A percentile compares a stretch with the other conserved stretches of the same genome.
Conservation (phyloP, 2,113 vertebrate species). For the Corythoichthys haematopterus region DNA sequence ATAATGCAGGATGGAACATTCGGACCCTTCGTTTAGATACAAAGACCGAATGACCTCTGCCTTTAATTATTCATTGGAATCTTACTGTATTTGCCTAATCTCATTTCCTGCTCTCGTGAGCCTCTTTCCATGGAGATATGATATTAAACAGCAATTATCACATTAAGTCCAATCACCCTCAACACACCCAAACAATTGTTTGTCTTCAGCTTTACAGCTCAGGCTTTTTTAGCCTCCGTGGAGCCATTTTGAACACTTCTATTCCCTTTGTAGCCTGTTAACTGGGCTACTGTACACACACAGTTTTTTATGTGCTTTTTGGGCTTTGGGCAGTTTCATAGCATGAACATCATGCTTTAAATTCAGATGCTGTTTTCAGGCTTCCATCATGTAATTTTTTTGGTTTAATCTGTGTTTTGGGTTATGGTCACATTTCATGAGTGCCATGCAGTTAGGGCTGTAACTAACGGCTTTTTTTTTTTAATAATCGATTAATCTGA, state of each 20-base stretch:
- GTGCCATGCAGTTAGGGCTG: too few relatives aligned
- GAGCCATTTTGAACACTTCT: constrained; percentile 34
- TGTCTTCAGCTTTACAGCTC: constrained; percentile 16
- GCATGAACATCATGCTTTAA: constrained; percentile 43
- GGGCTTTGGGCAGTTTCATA: constrained; percentile 30
- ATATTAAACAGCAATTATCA: constrained; percentile 36
- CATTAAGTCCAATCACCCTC: constrained; percentile 19
- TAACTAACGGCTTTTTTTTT: too few relatives aligned
- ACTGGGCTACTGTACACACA: constrained; percentile 14
- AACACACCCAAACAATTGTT: constrained; percentile 24
- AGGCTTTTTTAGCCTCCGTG: constrained; percentile 33
- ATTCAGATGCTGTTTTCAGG: constrained; percentile 11
- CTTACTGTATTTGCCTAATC: background rate
- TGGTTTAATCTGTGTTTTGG: too few relatives aligned
- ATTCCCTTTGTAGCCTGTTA: constrained; percentile 61
- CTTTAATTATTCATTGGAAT: constrained; percentile 5
- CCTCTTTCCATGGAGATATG: background rate
- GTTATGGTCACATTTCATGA: too few relatives aligned
- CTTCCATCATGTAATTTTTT: too few relatives aligned
- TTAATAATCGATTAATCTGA: too few relatives aligned
- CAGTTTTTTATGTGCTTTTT: constrained; percentile 14
- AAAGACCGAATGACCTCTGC: background rate
- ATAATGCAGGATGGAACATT: constrained; percentile 29
- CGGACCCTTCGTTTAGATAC: too few relatives aligned
- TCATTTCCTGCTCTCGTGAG: background rate